Conservation (phyloP, 2,888 invertebrate species). For the Lampropteryx suffumata region DNA sequence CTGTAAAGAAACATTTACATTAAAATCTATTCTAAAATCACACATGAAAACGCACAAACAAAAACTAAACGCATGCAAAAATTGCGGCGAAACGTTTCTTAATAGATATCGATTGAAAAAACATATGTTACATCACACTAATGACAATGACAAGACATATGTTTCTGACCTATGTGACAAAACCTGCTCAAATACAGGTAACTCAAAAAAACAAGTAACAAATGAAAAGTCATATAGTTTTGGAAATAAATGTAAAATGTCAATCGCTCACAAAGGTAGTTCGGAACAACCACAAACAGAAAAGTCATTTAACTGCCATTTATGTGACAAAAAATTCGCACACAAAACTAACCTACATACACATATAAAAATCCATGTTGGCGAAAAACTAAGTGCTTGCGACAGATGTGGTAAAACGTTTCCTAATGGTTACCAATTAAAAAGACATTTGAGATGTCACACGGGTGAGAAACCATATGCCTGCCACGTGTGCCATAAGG, state of each 20-base stretch:
- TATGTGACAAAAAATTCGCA: neutral
- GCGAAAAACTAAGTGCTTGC: neutral
- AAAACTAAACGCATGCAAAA: too few species aligned
- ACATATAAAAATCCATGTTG: neutral
- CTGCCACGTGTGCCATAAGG: neutral
- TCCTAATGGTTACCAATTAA: neutral
- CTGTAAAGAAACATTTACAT: too few species aligned
- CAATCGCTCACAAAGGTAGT: neutral
- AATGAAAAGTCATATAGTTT: neutral
- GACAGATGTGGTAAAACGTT: neutral
- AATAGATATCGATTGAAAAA: too few species aligned
- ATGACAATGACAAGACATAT: too few species aligned
- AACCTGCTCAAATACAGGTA: neutral
- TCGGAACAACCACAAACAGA: too few species aligned
- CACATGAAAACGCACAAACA: too few species aligned
- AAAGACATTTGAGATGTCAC: neutral
- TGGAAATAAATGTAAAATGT: neutral
- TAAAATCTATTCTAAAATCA: too few species aligned
- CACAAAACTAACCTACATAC: neutral
- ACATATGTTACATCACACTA: too few species aligned
- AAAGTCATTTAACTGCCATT: neutral
- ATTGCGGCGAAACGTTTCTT: too few species aligned
- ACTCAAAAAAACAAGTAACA: too few species aligned
- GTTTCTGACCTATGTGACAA: too few species aligned
- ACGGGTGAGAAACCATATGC: neutral